Base-by-base conservation (phyloP, 1,140 invertebrate species). In the Pinna nobilis region DNA sequence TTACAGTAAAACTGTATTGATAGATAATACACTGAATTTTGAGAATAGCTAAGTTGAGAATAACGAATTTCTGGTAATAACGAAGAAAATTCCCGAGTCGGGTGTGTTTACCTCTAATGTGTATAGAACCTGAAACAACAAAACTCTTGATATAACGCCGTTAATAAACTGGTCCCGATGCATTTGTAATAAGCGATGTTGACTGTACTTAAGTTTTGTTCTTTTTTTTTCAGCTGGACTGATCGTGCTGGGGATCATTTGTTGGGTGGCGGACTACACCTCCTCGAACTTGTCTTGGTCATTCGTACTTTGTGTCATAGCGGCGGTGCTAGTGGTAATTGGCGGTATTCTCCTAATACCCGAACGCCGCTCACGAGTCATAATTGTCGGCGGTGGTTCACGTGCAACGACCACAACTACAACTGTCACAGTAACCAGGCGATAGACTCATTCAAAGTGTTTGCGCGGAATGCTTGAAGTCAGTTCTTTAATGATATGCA, bases 231-330 rank as follows among this genome's bases (percentile, higher is more conserved):
- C 53, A 69, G 66, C 55, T 5, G 66, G 51, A 3, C 35, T 57
- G 28, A 69, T 69, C 37, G 7, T 69, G 2, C 11, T 69, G 39
- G 66, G 66, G 11, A 49, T 57, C 49, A 33, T 72, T 25, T 65
- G 65, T 37, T 72, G 41, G 23, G 61, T 32, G 49, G 51, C 41
- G n/a, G 50, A 53, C 28, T 15, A 35, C 18, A 6, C 11, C 35
- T 32, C 28, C 4, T 6, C 4, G 25, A 44, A 37, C 33, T 47
- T 74, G 2, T 44, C 41, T n/a, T 74, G 71, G 71, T 53, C 71
- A 3, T 74, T 74, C 28, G 64, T 49, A 41, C 64, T 74, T 23
- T 74, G 71, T 41, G 59, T 74, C 23, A 68, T 74, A 18, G 71
- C 64, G 23, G 71, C 51, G 1, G 68, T 74, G 13, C 35, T 74